Conservation (phyloP, 2,797 vertebrate genomes). For the Acanthiza pusilla region DNA sequence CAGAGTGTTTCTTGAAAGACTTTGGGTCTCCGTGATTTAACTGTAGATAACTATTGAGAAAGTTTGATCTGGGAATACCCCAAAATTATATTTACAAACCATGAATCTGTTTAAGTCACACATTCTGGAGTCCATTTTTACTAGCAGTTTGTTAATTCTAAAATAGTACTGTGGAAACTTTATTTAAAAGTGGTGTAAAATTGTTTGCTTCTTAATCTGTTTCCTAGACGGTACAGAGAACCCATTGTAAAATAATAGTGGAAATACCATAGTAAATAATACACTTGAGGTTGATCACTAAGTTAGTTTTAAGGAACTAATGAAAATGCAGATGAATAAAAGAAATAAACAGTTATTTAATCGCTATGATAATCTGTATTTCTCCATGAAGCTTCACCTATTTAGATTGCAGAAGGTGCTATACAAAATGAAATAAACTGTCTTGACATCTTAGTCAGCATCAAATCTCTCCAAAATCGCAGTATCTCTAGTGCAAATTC, state of each 20-base stretch:
- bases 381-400: neutral
- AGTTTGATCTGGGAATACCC: neutral
- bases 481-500: neutral
- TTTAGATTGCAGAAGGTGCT: neutral
- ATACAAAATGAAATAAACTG: neutral
- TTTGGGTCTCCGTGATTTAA: neutral
- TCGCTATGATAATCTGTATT: neutral
- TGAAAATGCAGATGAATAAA: neutral
- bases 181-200: neutral
- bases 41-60: neutral
- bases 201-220: neutral
- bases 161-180: neutral
- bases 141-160: neutral
- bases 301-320: neutral
- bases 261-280: neutral
- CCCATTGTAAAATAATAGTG: neutral
- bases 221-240: neutral
- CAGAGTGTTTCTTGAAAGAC: neutral
- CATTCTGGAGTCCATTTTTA: neutral
- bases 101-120: neutral
- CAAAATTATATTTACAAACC: neutral
- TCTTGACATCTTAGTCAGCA: neutral
- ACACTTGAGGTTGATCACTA: neutral
- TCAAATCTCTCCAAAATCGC: neutral
- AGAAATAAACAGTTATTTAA: neutral